These are phyloP conservation scores for Gorsachius goisagi DNA, from an alignment of 2,113 vertebrate genomes.

Conservation along the genomic window DNA sequence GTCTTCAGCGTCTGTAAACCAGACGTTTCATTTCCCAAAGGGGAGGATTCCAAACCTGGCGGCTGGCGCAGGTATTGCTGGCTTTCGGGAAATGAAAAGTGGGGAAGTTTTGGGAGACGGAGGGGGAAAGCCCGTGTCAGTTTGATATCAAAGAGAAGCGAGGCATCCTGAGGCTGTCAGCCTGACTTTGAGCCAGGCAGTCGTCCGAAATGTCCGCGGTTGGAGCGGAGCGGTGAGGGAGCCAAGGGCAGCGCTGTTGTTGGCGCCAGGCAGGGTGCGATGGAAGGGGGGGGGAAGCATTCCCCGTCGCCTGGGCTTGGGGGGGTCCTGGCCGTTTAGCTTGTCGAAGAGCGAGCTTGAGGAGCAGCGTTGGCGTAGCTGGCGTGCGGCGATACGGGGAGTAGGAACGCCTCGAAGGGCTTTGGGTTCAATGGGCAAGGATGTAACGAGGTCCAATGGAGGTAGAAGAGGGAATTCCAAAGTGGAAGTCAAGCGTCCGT, in stretches of 20 bases:
- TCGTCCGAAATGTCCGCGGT: background rate
- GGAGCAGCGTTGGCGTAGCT: background rate
- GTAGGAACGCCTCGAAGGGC: constrained; percentile 9
- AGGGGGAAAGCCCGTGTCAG: background rate
- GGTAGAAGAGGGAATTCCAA: background rate
- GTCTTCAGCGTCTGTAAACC: background rate
- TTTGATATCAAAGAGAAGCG: background rate
- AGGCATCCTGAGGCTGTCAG: background rate
- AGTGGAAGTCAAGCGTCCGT: background rate
- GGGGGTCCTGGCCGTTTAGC: background rate
- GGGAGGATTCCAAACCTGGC: background rate
- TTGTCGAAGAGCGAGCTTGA: constrained; percentile 46
- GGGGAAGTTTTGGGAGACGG: background rate
- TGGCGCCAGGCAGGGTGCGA: constrained; percentile 20
- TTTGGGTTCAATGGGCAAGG: constrained; percentile 50
- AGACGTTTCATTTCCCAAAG: background rate
- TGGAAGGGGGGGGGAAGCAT: background rate
- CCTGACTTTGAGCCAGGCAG: constrained; percentile 10
- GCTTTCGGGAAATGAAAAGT: background rate
- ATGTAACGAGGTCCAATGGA: background rate
- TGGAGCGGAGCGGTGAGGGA: constrained; percentile 23
- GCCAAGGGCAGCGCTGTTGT: background rate
- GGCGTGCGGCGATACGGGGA: background rate
- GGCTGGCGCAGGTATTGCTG: background rate
- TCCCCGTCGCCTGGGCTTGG: background rate